Conservation (phyloP, 2,888 invertebrate genomes). For the Stenolophus ochropezus region DNA sequence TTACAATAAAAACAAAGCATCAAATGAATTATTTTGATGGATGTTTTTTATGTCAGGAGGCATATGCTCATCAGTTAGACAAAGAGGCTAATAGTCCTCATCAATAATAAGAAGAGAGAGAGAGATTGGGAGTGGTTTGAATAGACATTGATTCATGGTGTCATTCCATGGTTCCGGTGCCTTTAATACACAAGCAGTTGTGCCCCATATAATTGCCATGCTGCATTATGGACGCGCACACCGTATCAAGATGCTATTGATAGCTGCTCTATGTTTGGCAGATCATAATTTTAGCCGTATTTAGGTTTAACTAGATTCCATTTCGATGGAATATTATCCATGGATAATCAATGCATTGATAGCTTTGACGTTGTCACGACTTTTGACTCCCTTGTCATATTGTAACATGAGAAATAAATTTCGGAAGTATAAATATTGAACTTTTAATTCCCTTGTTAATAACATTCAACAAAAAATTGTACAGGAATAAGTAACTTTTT, state of each 20-base stretch:
- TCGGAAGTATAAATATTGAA: too few species aligned
- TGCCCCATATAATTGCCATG: constrained; percentile 57
- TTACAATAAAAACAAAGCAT: constrained; percentile 34
- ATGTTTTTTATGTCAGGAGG: constrained; percentile 36
- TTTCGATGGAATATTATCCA: not conserved
- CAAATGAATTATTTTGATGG: constrained; percentile 46
- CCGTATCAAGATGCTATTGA: constrained; percentile 41
- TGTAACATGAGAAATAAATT: too few species aligned
- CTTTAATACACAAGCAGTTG: constrained; percentile 30
- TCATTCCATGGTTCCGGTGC: constrained; percentile 60
- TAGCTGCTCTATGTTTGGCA: not conserved
- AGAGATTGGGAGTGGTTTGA: constrained; percentile 49
- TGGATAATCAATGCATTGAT: not conserved
- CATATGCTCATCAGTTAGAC: constrained; percentile 45
- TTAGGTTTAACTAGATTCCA: not conserved
- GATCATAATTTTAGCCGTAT: not conserved
- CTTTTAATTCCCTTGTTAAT: too few species aligned
- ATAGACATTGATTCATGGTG: constrained; percentile 60
- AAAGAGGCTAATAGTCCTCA: constrained; percentile 6
- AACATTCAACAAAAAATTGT: too few species aligned
- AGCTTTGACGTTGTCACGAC: too few species aligned
- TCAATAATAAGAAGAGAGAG: constrained; percentile 23
- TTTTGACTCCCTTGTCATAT: too few species aligned
- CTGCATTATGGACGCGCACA: constrained; percentile 21
- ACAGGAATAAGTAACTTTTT: too few species aligned